Evolutionary conservation across 2,797 vertebrate species (phyloP).

Genomic region (Oreochromis grahami): DNA sequence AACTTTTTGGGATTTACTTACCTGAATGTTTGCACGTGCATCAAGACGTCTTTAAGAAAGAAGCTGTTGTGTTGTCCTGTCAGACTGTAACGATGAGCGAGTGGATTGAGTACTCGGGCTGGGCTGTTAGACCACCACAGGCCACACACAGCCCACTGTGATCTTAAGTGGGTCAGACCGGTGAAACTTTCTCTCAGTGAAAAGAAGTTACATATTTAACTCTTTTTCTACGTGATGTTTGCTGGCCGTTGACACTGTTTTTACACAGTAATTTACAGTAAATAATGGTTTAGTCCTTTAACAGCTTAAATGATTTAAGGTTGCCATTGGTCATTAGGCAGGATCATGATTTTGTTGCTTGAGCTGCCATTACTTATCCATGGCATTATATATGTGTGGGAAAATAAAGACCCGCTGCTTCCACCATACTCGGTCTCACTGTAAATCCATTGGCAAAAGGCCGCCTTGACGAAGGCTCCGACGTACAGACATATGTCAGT

Average conservation of each 20-base stretch:
- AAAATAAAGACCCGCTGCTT: fast-evolving
- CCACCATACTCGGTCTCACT: too few species aligned
- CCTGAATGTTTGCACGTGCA: background rate
- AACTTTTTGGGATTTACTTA: background rate
- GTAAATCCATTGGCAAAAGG: too few species aligned
- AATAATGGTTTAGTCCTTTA: too few species aligned
- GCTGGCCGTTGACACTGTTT: background rate
- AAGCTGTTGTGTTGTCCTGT: background rate
- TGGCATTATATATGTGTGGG: too few species aligned
- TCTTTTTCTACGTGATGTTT: background rate
- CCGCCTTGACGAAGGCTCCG: too few species aligned
- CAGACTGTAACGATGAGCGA: background rate
- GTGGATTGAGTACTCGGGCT: background rate
- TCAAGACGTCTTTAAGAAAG: background rate
- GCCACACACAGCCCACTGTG: background rate
- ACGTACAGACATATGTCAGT: fast-evolving
- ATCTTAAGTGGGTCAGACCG: background rate
- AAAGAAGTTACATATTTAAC: background rate
- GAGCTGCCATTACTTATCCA: too few species aligned
- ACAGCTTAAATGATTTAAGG: too few species aligned
- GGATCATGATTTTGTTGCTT: fast-evolving
- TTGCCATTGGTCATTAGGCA: too few species aligned
- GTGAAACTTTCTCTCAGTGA: too few species aligned
- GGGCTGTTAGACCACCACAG: too few species aligned
- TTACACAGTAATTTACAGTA: fast-evolving